Evolutionary conservation across 2,888 invertebrate species (phyloP).

Genomic region (Polylopha cassiicola): DNA sequence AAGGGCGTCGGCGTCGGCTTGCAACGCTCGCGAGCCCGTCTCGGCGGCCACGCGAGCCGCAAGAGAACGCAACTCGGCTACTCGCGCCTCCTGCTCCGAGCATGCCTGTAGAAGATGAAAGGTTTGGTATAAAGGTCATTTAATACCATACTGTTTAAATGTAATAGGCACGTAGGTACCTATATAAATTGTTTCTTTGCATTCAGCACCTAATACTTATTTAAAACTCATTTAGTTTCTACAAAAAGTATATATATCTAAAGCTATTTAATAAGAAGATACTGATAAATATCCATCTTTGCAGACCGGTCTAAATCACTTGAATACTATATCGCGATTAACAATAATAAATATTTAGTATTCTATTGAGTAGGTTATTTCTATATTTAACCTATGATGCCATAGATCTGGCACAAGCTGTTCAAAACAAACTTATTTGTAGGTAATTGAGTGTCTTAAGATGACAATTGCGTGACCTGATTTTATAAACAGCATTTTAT

Average conservation of each 20-base stretch:
- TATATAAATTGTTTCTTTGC: too few relatives aligned
- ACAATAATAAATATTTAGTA: neutral
- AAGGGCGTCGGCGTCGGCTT: slow-evolving; percentile 86
- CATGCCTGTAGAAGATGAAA: slow-evolving; percentile 78
- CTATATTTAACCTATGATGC: slow-evolving; percentile 14
- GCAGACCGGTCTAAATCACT: too few relatives aligned
- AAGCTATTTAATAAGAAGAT: too few relatives aligned
- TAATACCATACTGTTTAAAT: too few relatives aligned
- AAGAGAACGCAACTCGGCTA: slow-evolving; percentile 84
- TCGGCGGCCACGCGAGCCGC: slow-evolving; percentile 88
- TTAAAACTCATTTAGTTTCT: too few relatives aligned
- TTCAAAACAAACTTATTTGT: neutral
- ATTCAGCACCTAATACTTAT: too few relatives aligned
- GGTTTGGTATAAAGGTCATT: too few relatives aligned
- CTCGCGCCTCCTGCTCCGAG: slow-evolving; percentile 84
- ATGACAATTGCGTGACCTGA: slow-evolving; percentile 16
- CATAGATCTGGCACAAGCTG: slow-evolving; percentile 2
- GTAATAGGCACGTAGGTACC: too few relatives aligned
- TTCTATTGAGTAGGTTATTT: neutral
- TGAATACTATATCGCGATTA: too few relatives aligned
- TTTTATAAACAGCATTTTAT: slow-evolving; percentile 15
- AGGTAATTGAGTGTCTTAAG: too few relatives aligned
- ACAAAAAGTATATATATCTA: too few relatives aligned
- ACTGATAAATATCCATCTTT: too few relatives aligned
- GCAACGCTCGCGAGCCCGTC: slow-evolving; percentile 85